A percentile compares a stretch with the other conserved stretches of the same genome.
Evolutionary conservation across 2,113 vertebrate species (phyloP).

Genomic region (Oryzias curvinotus): DNA sequence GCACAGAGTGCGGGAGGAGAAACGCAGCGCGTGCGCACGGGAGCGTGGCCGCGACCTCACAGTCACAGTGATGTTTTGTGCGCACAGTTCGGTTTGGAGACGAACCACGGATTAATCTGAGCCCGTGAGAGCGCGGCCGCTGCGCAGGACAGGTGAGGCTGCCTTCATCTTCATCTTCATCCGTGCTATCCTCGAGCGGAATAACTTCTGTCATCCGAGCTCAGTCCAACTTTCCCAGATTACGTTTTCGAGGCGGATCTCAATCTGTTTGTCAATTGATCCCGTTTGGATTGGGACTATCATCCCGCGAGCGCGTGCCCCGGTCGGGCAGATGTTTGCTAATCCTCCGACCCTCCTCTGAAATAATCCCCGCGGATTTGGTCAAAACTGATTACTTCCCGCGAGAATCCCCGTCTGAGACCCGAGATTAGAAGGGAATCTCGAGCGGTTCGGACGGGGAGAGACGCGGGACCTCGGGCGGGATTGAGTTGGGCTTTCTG

Average conservation of each 20-base stretch:
- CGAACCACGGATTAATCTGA: slow-evolving; percentile 60
- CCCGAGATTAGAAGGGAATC: slow-evolving; percentile 3
- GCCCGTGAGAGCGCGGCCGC: slow-evolving; percentile 23
- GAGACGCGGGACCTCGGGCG: no score
- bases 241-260: slow-evolving; percentile 1
- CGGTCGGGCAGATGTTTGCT: slow-evolving; percentile 74
- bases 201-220: slow-evolving; percentile 20
- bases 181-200: background rate
- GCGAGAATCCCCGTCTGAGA: background rate
- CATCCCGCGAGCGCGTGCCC: slow-evolving; percentile 33
- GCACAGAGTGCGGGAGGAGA: slow-evolving; percentile 28
- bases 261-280: no score
- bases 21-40: slow-evolving; percentile 25
- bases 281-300: slow-evolving; percentile 29
- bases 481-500: no score
- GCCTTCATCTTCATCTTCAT: slow-evolving; percentile 7
- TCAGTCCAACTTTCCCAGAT: slow-evolving; percentile 44
- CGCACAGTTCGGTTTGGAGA: slow-evolving; percentile 29
- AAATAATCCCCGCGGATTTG: slow-evolving; percentile 62
- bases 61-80: slow-evolving; percentile 55
- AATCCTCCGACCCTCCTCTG: slow-evolving; percentile 66
- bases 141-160: slow-evolving; percentile 45
- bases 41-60: slow-evolving; percentile 27
- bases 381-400: slow-evolving; percentile 32
- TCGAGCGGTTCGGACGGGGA: background rate